Conservation (phyloP, 1,140 invertebrate species). For the Cephus cinctus region DNA sequence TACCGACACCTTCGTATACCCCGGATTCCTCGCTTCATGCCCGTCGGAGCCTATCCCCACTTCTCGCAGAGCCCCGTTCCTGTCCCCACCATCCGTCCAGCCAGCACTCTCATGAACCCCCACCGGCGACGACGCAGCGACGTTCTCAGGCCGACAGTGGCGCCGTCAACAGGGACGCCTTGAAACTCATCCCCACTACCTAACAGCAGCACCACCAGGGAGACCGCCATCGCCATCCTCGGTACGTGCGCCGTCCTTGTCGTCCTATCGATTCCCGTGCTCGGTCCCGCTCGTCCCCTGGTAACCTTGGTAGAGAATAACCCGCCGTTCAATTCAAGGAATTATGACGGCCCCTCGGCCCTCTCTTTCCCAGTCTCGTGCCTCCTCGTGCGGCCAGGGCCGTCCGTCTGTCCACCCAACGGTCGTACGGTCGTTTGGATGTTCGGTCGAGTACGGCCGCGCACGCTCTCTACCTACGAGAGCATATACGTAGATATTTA, state of each 20-base stretch:
- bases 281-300: slow-evolving; percentile 20
- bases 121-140: no score
- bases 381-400: no score
- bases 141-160: slow-evolving; percentile 14
- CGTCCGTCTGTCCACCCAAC: no score
- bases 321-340: slow-evolving; percentile 37
- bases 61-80: slow-evolving; percentile 19
- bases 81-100: slow-evolving; percentile 11
- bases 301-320: slow-evolving; percentile 17
- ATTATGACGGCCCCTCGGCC: slow-evolving; percentile 22
- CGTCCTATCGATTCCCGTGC: slow-evolving; percentile 40
- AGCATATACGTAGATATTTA: no score
- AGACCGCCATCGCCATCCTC: slow-evolving; percentile 10
- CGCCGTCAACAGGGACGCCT: slow-evolving; percentile 34
- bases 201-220: slow-evolving; percentile 4
- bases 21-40: slow-evolving; percentile 15
- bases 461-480: no score
- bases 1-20: slow-evolving; percentile 17
- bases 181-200: slow-evolving; percentile 13
- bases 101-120: slow-evolving; percentile 13
- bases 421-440: no score
- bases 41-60: slow-evolving; percentile 1
- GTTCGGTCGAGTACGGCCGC: no score
- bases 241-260: slow-evolving; percentile 32
- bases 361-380: slow-evolving; percentile 25